Conservation (phyloP, 1,140 invertebrate species). For the Zaprionus kolodkinae region DNA sequence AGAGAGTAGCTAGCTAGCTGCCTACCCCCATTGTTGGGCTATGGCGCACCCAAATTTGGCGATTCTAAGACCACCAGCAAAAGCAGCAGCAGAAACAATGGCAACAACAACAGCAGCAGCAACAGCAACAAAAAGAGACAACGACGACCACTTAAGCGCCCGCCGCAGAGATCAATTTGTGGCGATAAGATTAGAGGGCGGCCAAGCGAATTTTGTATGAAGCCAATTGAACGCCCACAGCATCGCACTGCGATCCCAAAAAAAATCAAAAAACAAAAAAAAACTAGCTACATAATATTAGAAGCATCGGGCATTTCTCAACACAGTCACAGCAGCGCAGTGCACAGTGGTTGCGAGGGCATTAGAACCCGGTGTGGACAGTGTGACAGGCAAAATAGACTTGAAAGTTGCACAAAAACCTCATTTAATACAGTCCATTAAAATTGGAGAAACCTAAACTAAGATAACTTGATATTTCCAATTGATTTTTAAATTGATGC, state of each 20-base stretch:
- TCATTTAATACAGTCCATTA: neutral
- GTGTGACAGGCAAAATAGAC: neutral
- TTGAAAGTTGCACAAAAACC: neutral
- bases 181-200: conserved; percentile 72
- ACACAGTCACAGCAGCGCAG: conserved; percentile 35
- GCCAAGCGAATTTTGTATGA: conserved; percentile 52
- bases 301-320: conserved; percentile 46
- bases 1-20: conserved; percentile 36
- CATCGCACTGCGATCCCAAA: conserved; percentile 14
- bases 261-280: too few species aligned
- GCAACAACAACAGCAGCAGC: neutral
- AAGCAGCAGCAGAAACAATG: too few species aligned
- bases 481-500: too few species aligned
- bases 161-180: conserved; percentile 55
- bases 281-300: conserved; percentile 28
- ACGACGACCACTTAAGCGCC: conserved; percentile 45
- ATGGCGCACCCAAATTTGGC: conserved; percentile 53
- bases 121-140: neutral
- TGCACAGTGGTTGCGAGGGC: conserved; percentile 28
- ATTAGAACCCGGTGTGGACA: neutral
- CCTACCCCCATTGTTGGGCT: conserved; percentile 33
- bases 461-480: too few species aligned
- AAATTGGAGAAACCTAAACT: neutral
- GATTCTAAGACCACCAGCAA: conserved; percentile 32
- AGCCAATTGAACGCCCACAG: conserved; percentile 54